Evolutionary conservation across 2,888 invertebrate genomes (phyloP).

Genomic region (Zhuqinia jingwanae): DNA sequence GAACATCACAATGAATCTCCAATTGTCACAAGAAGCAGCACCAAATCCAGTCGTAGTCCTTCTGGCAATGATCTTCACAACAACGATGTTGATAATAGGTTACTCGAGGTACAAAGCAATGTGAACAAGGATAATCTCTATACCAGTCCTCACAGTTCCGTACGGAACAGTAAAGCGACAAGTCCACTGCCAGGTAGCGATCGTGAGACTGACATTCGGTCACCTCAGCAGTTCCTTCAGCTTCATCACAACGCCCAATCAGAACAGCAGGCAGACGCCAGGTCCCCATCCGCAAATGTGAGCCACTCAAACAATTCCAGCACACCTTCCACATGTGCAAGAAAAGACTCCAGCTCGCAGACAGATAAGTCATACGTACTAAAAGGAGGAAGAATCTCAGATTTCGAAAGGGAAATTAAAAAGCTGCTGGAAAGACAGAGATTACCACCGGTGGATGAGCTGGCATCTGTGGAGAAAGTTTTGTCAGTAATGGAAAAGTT

Average conservation of each 20-base stretch:
- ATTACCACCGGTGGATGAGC: constrained; percentile 81
- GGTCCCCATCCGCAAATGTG: constrained; percentile 48
- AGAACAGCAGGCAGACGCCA: constrained; percentile 45
- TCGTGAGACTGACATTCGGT: constrained; percentile 60
- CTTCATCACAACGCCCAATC: constrained; percentile 26
- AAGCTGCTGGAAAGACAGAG: constrained; percentile 89
- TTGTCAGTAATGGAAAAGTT: constrained; percentile 78
- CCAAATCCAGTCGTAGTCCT: constrained; percentile 69
- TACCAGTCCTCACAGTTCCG: constrained; percentile 64
- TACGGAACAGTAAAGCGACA: constrained; percentile 66
- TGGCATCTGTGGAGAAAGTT: constrained; percentile 78
- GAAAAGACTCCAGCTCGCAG: constrained; percentile 79
- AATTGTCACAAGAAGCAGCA: constrained; percentile 59
- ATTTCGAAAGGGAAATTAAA: constrained; percentile 91
- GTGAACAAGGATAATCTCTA: constrained; percentile 51
- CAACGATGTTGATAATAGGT: constrained; percentile 41
- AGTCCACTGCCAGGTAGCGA: constrained; percentile 67
- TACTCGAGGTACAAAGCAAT: constrained; percentile 63
- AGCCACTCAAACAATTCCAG: constrained; percentile 72
- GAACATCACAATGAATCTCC: constrained; percentile 55
- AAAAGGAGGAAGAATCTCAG: constrained; percentile 80
- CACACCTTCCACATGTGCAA: constrained; percentile 77
- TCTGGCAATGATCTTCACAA: constrained; percentile 57
- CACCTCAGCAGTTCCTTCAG: constrained; percentile 45
- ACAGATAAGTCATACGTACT: constrained; percentile 79